Base-by-base conservation (phyloP, 1,140 invertebrate species). In the Popillia japonica region DNA sequence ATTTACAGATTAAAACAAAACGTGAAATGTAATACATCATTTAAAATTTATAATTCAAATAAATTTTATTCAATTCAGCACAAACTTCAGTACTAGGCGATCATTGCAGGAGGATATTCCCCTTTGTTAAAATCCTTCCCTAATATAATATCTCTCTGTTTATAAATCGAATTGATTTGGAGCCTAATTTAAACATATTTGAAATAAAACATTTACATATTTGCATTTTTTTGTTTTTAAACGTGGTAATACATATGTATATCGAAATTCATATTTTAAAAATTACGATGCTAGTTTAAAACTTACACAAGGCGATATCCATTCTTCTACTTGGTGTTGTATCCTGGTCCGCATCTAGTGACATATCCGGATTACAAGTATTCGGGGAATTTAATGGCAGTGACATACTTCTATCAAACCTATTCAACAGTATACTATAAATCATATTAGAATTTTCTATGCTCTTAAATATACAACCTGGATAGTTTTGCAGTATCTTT, bases 251-350 rank as follows among this genome's bases (percentile, higher is more conserved):
- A n/a, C 61, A 22, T 6, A 22, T 64, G 4, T 20, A 23, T 20
- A 27, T 22, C 22, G 4, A 2, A 27, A 17, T 23, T 6, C 61
- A 4, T 44, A 20, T 17, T 22, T 48, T 0, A 75, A 77, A 22
- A 64, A 68, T 0, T 14, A 34, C 2, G 20, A 77, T 68, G 7
- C 6, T n/a, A n/a, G n/a, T n/a, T n/a, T 22, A 10, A 79, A 64
- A 90, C 92, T 93, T 91, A 93, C 92, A 93, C 78, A 93, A 87
- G 17, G 92, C 90, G 82, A 92, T 90, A 81, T 93, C 92, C 91
- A 92, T 93, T 75, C 91, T 87, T 78, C 89, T 83, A 80, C 89
- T 85, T 79, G 59, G 77, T n/a, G 77, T 78, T 64, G 81, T 80
- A 72, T 83, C 78, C 9, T 78, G 77, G 59, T 87, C 86, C n/a